phyloP scores from a whole-genome alignment of 2,797 vertebrate genomes.

The Notamacropus eugenii region DNA sequence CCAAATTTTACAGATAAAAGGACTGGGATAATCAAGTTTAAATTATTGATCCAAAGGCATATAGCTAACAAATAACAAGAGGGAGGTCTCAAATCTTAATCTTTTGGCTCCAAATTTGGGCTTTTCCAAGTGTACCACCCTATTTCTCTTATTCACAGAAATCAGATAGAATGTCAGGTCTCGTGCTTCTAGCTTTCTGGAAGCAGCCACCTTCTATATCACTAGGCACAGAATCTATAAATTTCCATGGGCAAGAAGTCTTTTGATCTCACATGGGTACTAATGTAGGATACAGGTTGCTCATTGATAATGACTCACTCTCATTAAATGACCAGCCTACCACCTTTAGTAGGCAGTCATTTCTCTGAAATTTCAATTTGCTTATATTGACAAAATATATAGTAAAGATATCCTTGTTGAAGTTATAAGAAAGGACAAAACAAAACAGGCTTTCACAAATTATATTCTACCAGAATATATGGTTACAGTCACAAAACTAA shows the following conservation, averaged over 20 bases:
- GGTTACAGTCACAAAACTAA: not conserved
- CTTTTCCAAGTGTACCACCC: not conserved
- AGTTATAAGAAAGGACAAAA: not conserved
- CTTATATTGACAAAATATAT: not conserved
- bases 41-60: not conserved
- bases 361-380: not conserved
- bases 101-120: not conserved
- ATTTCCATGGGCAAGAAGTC: not conserved
- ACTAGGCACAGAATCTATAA: not conserved
- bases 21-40: not conserved
- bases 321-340: not conserved
- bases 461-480: not conserved
- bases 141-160: not conserved
- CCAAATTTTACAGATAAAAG: not conserved
- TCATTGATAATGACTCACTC: not conserved
- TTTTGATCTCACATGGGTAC: not conserved
- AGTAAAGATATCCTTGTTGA: not conserved
- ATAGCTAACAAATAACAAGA: not conserved
- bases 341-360: not conserved
- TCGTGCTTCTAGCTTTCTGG: not conserved
- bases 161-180: not conserved
- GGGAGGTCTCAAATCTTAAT: not conserved
- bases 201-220: not conserved
- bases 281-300: not conserved
- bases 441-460: not conserved